These are phyloP conservation scores for Agrochola lychnidis DNA, from an alignment of 2,888 invertebrate genomes.

Conservation along the genomic window DNA sequence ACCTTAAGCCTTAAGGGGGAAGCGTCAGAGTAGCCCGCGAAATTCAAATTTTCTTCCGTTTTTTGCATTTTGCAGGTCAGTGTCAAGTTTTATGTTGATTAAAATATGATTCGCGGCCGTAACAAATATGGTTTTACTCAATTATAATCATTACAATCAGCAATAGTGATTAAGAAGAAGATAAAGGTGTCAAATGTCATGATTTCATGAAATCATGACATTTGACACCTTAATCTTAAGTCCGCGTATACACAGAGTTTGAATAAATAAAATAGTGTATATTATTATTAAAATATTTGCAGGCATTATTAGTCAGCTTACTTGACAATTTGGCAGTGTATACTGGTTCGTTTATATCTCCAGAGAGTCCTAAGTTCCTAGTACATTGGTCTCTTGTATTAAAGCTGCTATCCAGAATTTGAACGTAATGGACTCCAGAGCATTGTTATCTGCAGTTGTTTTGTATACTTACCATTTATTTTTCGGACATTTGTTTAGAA, in stretches of 20 bases:
- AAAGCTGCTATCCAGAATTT: slow-evolving; percentile 36
- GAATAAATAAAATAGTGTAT: background rate
- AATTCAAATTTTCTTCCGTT: too few species aligned
- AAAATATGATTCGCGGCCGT: too few species aligned
- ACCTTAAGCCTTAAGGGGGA: background rate
- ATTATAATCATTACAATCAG: too few species aligned
- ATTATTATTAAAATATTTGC: slow-evolving; percentile 3
- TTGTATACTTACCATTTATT: background rate
- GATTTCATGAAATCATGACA: too few species aligned
- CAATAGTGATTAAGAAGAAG: too few species aligned
- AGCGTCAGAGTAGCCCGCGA: too few species aligned
- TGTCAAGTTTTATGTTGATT: too few species aligned
- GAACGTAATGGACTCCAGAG: slow-evolving; percentile 48
- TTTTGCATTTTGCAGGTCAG: too few species aligned
- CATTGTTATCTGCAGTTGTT: slow-evolving; percentile 21
- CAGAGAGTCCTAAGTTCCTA: slow-evolving; percentile 18
- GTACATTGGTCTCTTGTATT: slow-evolving; percentile 30
- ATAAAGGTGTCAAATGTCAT: too few species aligned
- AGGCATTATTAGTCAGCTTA: background rate
- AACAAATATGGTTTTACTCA: too few species aligned
- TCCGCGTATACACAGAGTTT: too few species aligned
- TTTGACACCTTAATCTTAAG: too few species aligned
- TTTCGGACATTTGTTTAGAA: background rate
- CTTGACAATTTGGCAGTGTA: slow-evolving; percentile 2
- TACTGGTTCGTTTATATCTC: slow-evolving; percentile 9